Conservation (phyloP, 1,140 invertebrate species). For the Microplitis mediator region DNA sequence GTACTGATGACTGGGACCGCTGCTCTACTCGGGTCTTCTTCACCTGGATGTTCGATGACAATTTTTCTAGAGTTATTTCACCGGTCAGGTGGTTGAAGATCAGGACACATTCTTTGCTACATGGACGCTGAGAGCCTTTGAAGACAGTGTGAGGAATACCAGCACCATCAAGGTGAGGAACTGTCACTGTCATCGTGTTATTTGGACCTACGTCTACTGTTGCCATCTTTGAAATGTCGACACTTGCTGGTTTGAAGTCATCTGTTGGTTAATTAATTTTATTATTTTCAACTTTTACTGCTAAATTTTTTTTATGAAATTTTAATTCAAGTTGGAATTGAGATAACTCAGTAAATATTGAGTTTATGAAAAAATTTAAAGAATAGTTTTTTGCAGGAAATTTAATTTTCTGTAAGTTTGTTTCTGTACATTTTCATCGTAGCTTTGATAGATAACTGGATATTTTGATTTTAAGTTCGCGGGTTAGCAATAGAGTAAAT, state of each 20-base stretch:
- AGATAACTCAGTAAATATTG: no score
- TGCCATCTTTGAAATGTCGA: constrained; percentile 89
- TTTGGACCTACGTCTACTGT: constrained; percentile 85
- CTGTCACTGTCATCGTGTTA: constrained; percentile 89
- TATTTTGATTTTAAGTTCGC: no score
- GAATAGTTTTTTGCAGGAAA: no score
- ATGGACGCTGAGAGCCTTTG: constrained; percentile 89
- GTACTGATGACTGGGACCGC: constrained; percentile 32
- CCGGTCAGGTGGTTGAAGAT: constrained; percentile 91
- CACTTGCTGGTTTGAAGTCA: constrained; percentile 97
- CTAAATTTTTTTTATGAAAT: no score
- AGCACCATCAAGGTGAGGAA: constrained; percentile 90
- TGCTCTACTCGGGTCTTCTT: constrained; percentile 80
- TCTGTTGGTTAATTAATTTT: constrained; percentile 66
- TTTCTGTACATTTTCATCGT: no score
- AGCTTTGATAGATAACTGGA: no score
- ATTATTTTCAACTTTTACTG: no score
- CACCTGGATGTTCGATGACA: constrained; percentile 88
- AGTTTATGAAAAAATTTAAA: no score
- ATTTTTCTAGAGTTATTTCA: constrained; percentile 89
- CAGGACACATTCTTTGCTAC: constrained; percentile 92
- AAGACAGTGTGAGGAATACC: constrained; percentile 90
- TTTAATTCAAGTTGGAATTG: no score
- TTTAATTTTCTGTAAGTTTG: no score
- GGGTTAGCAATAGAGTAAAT: no score